Evolutionary conservation across 2,113 vertebrate species (phyloP).

Genomic region (Gracilinanus agilis): DNA sequence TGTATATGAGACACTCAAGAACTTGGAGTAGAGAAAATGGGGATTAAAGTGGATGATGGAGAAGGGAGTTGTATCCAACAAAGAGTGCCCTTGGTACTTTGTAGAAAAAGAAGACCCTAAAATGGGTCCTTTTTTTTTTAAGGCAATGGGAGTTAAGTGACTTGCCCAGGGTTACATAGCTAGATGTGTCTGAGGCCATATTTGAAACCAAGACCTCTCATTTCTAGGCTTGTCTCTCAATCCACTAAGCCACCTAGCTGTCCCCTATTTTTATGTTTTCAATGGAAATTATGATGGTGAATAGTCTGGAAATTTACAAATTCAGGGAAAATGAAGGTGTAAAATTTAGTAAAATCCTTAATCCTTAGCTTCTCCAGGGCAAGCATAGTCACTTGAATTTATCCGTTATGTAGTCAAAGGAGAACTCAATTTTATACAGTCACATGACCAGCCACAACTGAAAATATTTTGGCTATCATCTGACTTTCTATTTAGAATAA

Average conservation of each 20-base stretch:
- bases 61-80: background rate
- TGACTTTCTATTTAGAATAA: background rate
- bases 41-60: background rate
- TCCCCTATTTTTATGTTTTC: background rate
- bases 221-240: too few relatives aligned
- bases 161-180: background rate
- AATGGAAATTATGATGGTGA: background rate
- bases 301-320: background rate
- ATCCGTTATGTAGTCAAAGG: background rate
- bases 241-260: background rate
- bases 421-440: background rate
- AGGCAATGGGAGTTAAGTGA: background rate
- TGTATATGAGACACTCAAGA: background rate
- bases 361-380: background rate
- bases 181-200: background rate
- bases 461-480: background rate
- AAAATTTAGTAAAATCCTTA: too few relatives aligned
- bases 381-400: background rate
- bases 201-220: background rate
- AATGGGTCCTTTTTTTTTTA: background rate
- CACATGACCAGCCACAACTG: background rate
- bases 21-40: background rate
- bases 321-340: background rate
- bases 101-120: background rate
- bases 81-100: background rate